A percentile compares a stretch with the other conserved stretches of the same genome.
phyloP scores from a whole-genome alignment of 2,888 invertebrate genomes.

The Diarsia mendica region DNA sequence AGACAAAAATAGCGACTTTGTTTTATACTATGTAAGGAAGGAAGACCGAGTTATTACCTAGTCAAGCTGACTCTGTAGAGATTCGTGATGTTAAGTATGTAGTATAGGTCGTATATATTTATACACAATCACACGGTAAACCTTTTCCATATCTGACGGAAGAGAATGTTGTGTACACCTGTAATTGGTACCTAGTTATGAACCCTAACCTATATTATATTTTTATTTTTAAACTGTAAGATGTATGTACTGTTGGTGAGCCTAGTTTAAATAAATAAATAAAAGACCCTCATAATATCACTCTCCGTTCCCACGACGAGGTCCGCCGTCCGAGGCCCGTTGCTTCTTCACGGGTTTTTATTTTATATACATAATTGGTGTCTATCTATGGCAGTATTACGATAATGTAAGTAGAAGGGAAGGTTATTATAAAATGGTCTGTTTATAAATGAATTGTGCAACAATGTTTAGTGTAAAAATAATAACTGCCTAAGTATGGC shows the following conservation, averaged over 20 bases:
- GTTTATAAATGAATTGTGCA: constrained; percentile 9
- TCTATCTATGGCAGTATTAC: constrained; percentile 11
- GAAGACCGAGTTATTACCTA: too few species aligned
- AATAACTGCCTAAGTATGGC: constrained; percentile 5
- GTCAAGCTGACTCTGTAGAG: neutral
- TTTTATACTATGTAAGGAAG: too few species aligned
- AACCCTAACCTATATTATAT: too few species aligned
- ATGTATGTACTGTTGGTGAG: too few species aligned
- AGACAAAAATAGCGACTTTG: too few species aligned
- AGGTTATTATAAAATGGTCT: constrained; percentile 13
- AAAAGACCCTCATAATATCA: neutral
- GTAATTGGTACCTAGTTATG: too few species aligned
- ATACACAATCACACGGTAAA: neutral
- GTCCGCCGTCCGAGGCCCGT: too few species aligned
- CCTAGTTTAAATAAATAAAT: too few species aligned
- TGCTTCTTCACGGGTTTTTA: neutral
- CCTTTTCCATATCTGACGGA: neutral
- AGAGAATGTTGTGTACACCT: neutral
- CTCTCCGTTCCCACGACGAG: neutral
- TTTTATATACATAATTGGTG: neutral
- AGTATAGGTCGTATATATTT: neutral
- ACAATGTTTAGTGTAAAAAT: constrained; percentile 16
- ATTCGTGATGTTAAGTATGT: neutral
- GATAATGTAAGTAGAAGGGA: constrained; percentile 12
- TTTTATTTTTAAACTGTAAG: too few species aligned